These are phyloP conservation scores for Synanthedon vespiformis DNA, from an alignment of 2,888 invertebrate genomes.

Conservation along the genomic window DNA sequence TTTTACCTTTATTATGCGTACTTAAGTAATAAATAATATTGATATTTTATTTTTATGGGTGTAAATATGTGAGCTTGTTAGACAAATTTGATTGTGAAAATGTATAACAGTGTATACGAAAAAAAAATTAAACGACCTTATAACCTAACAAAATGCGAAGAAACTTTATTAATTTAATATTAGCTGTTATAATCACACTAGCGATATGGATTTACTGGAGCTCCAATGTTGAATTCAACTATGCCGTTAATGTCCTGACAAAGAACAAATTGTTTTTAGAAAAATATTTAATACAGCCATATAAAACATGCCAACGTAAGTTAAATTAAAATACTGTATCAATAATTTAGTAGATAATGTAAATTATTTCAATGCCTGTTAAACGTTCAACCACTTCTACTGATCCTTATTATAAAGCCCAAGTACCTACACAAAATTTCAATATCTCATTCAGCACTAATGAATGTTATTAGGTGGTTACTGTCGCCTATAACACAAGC, in stretches of 20 bases:
- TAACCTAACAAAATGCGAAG: constrained; percentile 15
- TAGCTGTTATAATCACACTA: constrained; percentile 22
- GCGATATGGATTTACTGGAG: constrained; percentile 41
- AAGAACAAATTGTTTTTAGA: constrained; percentile 20
- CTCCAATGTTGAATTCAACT: constrained; percentile 25
- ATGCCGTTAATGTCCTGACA: constrained; percentile 21
- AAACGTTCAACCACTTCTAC: not conserved
- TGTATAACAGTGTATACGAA: not conserved
- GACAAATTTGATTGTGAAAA: too few relatives aligned
- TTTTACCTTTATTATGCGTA: too few relatives aligned
- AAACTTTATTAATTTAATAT: constrained; percentile 13
- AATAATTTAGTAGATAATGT: not conserved
- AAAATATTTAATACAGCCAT: constrained; percentile 23
- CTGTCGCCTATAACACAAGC: too few relatives aligned
- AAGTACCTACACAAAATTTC: not conserved
- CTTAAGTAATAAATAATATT: too few relatives aligned
- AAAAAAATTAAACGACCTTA: not conserved
- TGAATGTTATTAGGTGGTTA: too few relatives aligned
- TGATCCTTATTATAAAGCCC: not conserved
- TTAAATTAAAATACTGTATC: constrained; percentile 4
- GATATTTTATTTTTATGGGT: too few relatives aligned
- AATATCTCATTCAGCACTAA: too few relatives aligned
- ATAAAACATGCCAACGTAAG: constrained; percentile 26
- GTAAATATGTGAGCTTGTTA: too few relatives aligned
- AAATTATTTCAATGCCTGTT: not conserved